Percentiles rank a stretch among this genome's conserved stretches.
These are phyloP conservation scores for Crenichthys baileyi DNA, from an alignment of 2,797 vertebrate genomes.

Conservation along the genomic window DNA sequence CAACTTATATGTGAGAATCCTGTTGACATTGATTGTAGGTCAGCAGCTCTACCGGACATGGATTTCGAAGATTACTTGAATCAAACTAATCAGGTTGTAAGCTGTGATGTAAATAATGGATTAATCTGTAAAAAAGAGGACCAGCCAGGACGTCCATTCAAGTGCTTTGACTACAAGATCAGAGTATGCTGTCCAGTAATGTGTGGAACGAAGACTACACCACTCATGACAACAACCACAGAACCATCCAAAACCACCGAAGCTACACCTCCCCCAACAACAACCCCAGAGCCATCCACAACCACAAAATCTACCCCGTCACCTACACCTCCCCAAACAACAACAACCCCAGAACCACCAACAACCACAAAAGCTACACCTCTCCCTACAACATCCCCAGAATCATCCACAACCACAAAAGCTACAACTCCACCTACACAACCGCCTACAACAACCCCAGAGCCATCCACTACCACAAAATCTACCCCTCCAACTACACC, in stretches of 20 bases:
- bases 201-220: background rate
- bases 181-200: conserved; percentile 51
- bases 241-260: too few species aligned
- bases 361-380: background rate
- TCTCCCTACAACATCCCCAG: background rate
- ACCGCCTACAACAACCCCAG: background rate
- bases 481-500: background rate
- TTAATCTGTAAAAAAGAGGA: conserved; percentile 65
- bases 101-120: conserved; percentile 60
- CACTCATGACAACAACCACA: too few species aligned
- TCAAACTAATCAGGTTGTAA: conserved; percentile 31
- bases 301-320: background rate
- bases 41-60: fast-evolving
- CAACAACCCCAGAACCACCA: too few species aligned
- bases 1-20: conserved; percentile 54
- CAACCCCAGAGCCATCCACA: background rate
- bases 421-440: background rate
- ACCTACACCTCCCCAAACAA: background rate
- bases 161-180: conserved; percentile 75
- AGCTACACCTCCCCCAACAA: background rate
- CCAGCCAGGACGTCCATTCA: conserved; percentile 13
- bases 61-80: conserved; percentile 41
- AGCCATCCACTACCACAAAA: background rate
- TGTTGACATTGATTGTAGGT: conserved; percentile 61
- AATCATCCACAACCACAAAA: too few species aligned